phyloP scores from a whole-genome alignment of 2,888 invertebrate genomes.

The Heliconius cydno region DNA sequence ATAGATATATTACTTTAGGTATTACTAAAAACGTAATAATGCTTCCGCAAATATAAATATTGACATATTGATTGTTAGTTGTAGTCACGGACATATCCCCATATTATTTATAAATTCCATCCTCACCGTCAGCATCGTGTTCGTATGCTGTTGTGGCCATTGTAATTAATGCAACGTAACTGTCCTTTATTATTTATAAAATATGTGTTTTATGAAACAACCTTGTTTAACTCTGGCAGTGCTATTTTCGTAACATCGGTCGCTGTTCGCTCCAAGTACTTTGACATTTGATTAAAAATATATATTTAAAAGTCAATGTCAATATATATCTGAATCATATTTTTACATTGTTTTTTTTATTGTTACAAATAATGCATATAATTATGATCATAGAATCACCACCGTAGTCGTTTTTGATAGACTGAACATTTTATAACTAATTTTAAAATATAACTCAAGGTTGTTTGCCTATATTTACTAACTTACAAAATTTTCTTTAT shows the following conservation, averaged over 20 bases:
- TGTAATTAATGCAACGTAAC: constrained; percentile 39
- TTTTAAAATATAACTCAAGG: too few relatives aligned
- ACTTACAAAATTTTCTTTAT: too few relatives aligned
- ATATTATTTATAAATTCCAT: constrained; percentile 35
- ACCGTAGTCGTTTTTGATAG: too few relatives aligned
- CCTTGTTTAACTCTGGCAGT: constrained; percentile 40
- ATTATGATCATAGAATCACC: too few relatives aligned
- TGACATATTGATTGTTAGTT: constrained; percentile 39
- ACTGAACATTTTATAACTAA: too few relatives aligned
- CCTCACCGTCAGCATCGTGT: constrained; percentile 76
- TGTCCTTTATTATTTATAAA: constrained; percentile 27
- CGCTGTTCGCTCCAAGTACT: constrained; percentile 39
- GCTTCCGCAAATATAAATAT: constrained; percentile 35
- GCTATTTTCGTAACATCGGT: constrained; percentile 46
- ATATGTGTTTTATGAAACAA: constrained; percentile 42
- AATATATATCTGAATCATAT: not conserved
- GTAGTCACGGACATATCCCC: constrained; percentile 19
- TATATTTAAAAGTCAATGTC: constrained; percentile 19
- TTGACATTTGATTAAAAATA: constrained; percentile 33
- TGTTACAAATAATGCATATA: too few relatives aligned
- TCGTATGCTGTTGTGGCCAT: constrained; percentile 76
- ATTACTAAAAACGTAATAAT: constrained; percentile 22
- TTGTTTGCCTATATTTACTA: too few relatives aligned
- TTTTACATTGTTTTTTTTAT: too few relatives aligned
- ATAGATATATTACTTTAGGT: constrained; percentile 2